These are phyloP conservation scores for Anodontia alba DNA, from an alignment of 2,888 invertebrate genomes.

Conservation along the genomic window DNA sequence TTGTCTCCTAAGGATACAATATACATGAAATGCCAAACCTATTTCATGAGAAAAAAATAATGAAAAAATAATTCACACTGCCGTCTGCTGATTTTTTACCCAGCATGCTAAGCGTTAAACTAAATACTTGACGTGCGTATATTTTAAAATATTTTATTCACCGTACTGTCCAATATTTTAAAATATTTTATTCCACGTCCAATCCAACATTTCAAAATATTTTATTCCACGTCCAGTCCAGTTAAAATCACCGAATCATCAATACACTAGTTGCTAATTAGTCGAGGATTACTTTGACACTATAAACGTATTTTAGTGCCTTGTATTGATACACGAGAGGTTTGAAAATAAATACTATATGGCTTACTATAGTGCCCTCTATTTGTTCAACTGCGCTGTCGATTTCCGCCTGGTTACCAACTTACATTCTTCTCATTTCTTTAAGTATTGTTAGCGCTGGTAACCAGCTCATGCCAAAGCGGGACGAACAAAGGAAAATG, in stretches of 20 bases:
- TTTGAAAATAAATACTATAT: not conserved
- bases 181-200: too few species aligned
- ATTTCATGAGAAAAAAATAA: too few species aligned
- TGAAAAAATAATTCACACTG: too few species aligned
- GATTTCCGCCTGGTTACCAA: not conserved
- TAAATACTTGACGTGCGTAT: too few species aligned
- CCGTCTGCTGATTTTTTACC: too few species aligned
- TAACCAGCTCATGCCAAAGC: not conserved
- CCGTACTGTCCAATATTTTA: too few species aligned
- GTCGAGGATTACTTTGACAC: not conserved
- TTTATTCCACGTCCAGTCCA: not conserved
- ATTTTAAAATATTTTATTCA: too few species aligned
- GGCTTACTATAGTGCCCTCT: not conserved
- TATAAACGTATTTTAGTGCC: constrained; percentile 9
- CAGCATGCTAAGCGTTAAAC: too few species aligned
- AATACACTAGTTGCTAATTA: not conserved
- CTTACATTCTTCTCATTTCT: too few species aligned
- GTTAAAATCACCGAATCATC: not conserved
- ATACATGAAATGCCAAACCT: too few species aligned
- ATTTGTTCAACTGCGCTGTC: not conserved
- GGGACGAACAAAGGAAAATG: not conserved
- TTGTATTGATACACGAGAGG: not conserved
- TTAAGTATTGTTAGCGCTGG: too few species aligned
- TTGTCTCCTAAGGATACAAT: too few species aligned
- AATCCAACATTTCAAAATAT: not conserved